Conservation (phyloP, 2,797 vertebrate species). For the Emydoidea blandingii region DNA sequence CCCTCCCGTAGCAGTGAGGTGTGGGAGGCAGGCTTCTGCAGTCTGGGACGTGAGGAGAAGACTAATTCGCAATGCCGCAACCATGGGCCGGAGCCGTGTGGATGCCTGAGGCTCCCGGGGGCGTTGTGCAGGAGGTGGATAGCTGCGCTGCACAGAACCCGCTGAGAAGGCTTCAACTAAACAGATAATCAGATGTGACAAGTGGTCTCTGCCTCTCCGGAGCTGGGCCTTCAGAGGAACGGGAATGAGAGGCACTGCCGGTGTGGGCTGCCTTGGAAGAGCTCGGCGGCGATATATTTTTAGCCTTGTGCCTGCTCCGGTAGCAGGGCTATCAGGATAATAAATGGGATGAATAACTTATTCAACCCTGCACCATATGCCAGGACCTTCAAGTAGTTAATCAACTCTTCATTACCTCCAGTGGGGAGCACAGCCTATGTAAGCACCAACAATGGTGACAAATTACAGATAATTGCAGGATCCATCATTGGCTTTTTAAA, state of each 20-base stretch:
- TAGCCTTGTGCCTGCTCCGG: conserved; percentile 27
- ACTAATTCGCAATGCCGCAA: neutral
- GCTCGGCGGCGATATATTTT: neutral
- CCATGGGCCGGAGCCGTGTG: neutral
- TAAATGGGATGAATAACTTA: conserved; percentile 53
- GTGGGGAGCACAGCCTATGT: conserved; percentile 26
- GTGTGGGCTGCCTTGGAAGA: neutral
- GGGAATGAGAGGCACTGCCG: neutral
- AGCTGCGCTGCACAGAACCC: neutral
- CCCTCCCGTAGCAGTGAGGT: neutral
- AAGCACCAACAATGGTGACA: conserved; percentile 48
- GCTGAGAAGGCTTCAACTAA: neutral
- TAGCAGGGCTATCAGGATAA: conserved; percentile 11
- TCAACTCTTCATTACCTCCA: conserved; percentile 67
- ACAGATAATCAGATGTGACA: neutral
- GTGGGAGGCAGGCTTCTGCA: neutral
- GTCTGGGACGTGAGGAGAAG: neutral
- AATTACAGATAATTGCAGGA: conserved; percentile 53
- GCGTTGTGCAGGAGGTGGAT: neutral
- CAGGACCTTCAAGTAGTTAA: conserved; percentile 56
- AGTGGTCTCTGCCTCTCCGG: neutral
- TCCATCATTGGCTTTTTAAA: conserved; percentile 27
- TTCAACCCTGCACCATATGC: conserved; percentile 47
- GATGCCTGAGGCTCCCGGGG: neutral
- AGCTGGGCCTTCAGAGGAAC: neutral